These are phyloP conservation scores for Callyntrura sp. DNA, from an alignment of 2,888 invertebrate species.

Conservation along the genomic window DNA sequence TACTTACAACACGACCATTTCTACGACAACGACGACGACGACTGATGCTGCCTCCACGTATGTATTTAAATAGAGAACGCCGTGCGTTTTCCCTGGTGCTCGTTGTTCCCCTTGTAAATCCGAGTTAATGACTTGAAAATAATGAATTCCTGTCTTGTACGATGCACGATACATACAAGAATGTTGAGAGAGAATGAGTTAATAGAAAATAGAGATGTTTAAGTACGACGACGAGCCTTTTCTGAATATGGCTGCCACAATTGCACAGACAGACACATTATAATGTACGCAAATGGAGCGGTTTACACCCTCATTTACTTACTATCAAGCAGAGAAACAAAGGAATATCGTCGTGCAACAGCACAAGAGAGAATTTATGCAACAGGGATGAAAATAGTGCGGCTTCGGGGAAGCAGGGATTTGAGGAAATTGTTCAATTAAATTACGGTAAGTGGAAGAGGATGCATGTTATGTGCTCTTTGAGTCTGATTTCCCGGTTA, in stretches of 20 bases:
- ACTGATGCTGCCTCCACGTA: no score
- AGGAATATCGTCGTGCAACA: background rate
- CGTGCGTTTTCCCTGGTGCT: background rate
- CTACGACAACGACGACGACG: no score
- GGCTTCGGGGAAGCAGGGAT: background rate
- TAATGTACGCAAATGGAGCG: background rate
- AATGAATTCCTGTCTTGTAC: conserved; percentile 59
- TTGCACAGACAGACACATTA: no score
- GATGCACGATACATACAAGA: conserved; percentile 16
- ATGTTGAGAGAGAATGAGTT: conserved; percentile 11
- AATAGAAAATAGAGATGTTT: conserved; percentile 30
- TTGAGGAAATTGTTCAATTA: background rate
- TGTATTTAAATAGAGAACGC: background rate
- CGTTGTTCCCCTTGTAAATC: background rate
- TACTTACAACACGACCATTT: no score
- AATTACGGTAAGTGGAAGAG: background rate
- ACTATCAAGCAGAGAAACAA: conserved; percentile 14
- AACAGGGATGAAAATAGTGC: background rate
- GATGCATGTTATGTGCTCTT: background rate
- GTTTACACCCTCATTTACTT: conserved; percentile 15
- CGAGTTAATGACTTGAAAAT: conserved; percentile 69
- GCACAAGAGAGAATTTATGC: no score
- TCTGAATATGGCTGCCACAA: no score
- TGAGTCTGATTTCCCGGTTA: background rate
- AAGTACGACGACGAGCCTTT: no score